A percentile compares a stretch with the other conserved stretches of the same genome.
phyloP scores from a whole-genome alignment of 2,797 vertebrate species.

The Emydoidea blandingii region DNA sequence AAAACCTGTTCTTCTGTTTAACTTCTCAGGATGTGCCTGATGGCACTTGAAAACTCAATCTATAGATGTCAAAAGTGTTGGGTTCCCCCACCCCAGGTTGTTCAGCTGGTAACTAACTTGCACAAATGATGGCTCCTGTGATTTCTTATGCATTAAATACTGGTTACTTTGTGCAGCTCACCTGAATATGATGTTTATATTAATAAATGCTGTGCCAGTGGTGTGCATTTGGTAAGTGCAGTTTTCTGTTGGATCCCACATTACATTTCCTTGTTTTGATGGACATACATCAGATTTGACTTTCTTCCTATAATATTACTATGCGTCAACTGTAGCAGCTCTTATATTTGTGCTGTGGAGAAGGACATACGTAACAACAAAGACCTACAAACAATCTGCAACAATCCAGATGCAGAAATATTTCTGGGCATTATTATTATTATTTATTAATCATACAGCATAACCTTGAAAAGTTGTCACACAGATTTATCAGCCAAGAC shows the following conservation, averaged over 20 bases:
- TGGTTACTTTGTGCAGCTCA: background rate
- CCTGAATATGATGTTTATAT: background rate
- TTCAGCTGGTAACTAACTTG: background rate
- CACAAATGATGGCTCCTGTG: fast-evolving
- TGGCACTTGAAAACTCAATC: background rate
- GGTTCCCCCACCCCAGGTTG: too few relatives aligned
- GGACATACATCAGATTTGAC: constrained; percentile 25
- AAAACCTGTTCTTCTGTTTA: background rate
- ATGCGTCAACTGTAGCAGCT: constrained; percentile 23
- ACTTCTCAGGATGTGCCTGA: background rate
- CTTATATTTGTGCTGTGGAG: constrained; percentile 34
- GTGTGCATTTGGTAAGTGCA: background rate
- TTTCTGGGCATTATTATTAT: constrained; percentile 4
- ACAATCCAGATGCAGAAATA: constrained; percentile 1
- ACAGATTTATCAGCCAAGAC: background rate
- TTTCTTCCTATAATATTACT: constrained; percentile 28
- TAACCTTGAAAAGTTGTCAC: background rate
- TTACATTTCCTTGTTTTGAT: background rate
- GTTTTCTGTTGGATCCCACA: constrained; percentile 26
- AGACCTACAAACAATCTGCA: constrained; percentile 7
- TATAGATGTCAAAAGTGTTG: background rate
- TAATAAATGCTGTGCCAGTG: background rate
- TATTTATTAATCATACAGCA: background rate
- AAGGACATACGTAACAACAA: constrained; percentile 1
- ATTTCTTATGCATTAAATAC: background rate